These are phyloP conservation scores for Chloroclysta siterata DNA, from an alignment of 2,888 invertebrate genomes.

Conservation along the genomic window DNA sequence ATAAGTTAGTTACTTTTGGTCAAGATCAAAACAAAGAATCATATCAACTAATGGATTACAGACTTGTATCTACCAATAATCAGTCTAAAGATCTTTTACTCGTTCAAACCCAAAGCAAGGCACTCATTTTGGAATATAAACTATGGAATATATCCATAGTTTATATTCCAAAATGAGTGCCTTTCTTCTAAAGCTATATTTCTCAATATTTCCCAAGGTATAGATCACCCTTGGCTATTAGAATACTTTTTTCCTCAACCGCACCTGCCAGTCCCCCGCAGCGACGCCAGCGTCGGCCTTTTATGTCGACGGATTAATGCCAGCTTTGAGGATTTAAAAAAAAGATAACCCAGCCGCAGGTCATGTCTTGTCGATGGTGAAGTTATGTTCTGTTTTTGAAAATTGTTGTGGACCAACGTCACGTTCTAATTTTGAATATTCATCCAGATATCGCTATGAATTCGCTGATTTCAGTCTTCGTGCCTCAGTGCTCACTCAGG, in stretches of 20 bases:
- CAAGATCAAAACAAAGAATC: too few relatives aligned
- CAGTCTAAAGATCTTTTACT: too few relatives aligned
- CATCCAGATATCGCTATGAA: not conserved
- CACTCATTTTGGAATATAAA: too few relatives aligned
- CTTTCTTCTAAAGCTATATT: too few relatives aligned
- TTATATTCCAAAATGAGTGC: too few relatives aligned
- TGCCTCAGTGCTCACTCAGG: too few relatives aligned
- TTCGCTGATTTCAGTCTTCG: too few relatives aligned
- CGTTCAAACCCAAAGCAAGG: too few relatives aligned
- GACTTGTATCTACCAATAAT: too few relatives aligned
- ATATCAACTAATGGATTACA: too few relatives aligned
- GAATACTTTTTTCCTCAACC: constrained; percentile 50
- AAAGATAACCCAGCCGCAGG: constrained; percentile 37
- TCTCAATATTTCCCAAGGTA: constrained; percentile 25
- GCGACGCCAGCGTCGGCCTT: constrained; percentile 60
- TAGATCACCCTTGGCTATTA: constrained; percentile 43
- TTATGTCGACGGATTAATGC: constrained; percentile 73
- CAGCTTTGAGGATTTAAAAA: constrained; percentile 58
- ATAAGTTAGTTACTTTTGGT: too few relatives aligned
- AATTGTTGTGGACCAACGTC: constrained; percentile 6
- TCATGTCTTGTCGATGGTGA: constrained; percentile 39
- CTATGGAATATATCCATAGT: too few relatives aligned
- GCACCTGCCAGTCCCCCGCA: constrained; percentile 76
- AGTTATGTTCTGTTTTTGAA: constrained; percentile 35
- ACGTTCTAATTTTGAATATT: constrained; percentile 31